A percentile compares a stretch with the other conserved stretches of the same genome.
Evolutionary conservation across 2,888 invertebrate species (phyloP).

Genomic region (Synergus laeviventris): DNA sequence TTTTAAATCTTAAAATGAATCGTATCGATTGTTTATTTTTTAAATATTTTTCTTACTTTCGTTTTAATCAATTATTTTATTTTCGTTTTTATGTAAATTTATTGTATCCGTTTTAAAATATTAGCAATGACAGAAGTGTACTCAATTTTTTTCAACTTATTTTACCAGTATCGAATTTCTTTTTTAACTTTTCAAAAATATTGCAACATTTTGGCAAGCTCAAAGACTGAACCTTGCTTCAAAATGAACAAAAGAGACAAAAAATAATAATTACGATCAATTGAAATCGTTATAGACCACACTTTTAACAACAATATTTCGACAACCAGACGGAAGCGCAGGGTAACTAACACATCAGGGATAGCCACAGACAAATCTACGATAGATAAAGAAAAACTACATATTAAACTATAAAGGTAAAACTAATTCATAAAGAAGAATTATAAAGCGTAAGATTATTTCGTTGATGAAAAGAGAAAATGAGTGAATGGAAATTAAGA

Average conservation of each 20-base stretch:
- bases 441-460: slow-evolving; percentile 71
- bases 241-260: slow-evolving; percentile 41
- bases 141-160: too few relatives aligned
- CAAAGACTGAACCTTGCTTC: slow-evolving; percentile 48
- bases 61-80: background rate
- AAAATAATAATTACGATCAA: slow-evolving; percentile 54
- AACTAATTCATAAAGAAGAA: slow-evolving; percentile 69
- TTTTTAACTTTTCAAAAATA: background rate
- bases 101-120: too few relatives aligned
- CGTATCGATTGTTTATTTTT: background rate
- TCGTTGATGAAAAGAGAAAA: slow-evolving; percentile 67
- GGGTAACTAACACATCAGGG: slow-evolving; percentile 77
- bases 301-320: slow-evolving; percentile 74
- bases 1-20: background rate
- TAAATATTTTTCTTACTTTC: background rate
- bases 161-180: too few relatives aligned
- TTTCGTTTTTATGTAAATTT: too few relatives aligned
- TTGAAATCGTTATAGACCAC: slow-evolving; percentile 69
- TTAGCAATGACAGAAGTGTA: too few relatives aligned
- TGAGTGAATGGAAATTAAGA: slow-evolving; percentile 52
- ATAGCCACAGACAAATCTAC: slow-evolving; percentile 77
- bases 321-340: slow-evolving; percentile 77
- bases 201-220: slow-evolving; percentile 56
- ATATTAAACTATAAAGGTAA: slow-evolving; percentile 74
- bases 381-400: slow-evolving; percentile 74